Base-by-base conservation (phyloP, 1,140 invertebrate species). In the Zaprionus davidi region DNA sequence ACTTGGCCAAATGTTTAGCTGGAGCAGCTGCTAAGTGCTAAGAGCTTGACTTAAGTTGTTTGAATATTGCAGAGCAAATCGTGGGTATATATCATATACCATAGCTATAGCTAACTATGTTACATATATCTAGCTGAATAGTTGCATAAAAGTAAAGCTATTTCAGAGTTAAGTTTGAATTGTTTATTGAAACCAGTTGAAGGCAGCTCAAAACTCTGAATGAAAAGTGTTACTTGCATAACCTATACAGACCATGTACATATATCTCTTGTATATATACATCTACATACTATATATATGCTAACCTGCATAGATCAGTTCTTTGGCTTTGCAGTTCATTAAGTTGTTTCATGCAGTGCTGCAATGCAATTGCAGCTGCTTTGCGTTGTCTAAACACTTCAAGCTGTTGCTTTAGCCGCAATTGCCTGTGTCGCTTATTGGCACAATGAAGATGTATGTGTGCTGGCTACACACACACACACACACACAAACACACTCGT, bases 351-450 rank as follows among this genome's bases (percentile, higher is more conserved):
- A 56, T 56, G 4, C 15, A 28, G 4, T 26, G 28, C 17, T n/a
- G 24, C 11, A 13, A 20, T 49, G 11, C 9, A 51, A 51, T 51
- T 51, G 17, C 46, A 24, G 46, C 46, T 51, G 46, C 20, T 22
- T 12, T 51, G 20, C 46, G 17, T 22, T 51, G 20, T 51, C 46
- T 58, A 67, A 67, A 67, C 26, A 59, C 49, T 69, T 74, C 20
- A 69, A 62, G 65, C 57, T 64, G 49, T 26, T 55, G 68, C 20
- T 17, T 41, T 59, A 57, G 67, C 67, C 26, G 17, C 44, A 46
- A 75, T 75, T 71, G 67, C 38, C 15, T 58, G 15, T 58, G 15
- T 15, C 15, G 58, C 49, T 51, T 64, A 75, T 75, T 71, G 72
- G 3, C 51, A 64, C 59, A 75, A 75, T 71, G 53, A 75, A 75